phyloP scores from a whole-genome alignment of 2,113 vertebrate genomes.

The Telmatochromis sp. region DNA sequence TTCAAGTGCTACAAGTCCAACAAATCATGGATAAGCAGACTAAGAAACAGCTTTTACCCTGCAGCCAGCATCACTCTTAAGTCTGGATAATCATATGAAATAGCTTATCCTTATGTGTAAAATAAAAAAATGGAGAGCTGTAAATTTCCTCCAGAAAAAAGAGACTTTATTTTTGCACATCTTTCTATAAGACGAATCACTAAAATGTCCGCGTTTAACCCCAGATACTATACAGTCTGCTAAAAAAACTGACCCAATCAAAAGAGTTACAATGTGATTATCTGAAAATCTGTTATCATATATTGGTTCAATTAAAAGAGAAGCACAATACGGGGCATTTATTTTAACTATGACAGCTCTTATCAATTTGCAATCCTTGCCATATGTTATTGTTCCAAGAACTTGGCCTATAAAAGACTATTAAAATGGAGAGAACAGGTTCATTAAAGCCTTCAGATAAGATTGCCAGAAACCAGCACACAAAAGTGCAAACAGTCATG shows the following conservation, averaged over 20 bases:
- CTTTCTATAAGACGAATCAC: not conserved
- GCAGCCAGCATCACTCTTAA: not conserved
- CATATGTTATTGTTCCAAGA: not conserved
- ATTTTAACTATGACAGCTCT: not conserved
- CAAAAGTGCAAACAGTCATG: constrained; percentile 45
- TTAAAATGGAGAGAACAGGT: not conserved
- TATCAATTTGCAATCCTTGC: not conserved
- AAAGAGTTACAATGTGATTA: not conserved
- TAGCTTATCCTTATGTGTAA: not conserved
- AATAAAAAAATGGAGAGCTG: not conserved
- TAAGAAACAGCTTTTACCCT: not conserved
- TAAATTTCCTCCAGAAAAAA: not conserved
- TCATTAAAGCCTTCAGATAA: constrained; percentile 13
- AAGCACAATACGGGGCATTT: not conserved
- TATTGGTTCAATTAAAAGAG: not conserved
- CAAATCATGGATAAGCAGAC: not conserved
- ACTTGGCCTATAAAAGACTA: not conserved
- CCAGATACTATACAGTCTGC: not conserved
- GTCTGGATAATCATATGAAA: not conserved
- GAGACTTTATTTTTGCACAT: not conserved
- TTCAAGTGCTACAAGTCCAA: not conserved
- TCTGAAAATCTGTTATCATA: not conserved
- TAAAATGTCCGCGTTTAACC: not conserved
- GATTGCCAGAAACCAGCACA: not conserved
- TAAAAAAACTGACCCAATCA: not conserved